These are phyloP conservation scores for Oceanites oceanicus DNA, from an alignment of 2,113 vertebrate genomes.

Conservation along the genomic window DNA sequence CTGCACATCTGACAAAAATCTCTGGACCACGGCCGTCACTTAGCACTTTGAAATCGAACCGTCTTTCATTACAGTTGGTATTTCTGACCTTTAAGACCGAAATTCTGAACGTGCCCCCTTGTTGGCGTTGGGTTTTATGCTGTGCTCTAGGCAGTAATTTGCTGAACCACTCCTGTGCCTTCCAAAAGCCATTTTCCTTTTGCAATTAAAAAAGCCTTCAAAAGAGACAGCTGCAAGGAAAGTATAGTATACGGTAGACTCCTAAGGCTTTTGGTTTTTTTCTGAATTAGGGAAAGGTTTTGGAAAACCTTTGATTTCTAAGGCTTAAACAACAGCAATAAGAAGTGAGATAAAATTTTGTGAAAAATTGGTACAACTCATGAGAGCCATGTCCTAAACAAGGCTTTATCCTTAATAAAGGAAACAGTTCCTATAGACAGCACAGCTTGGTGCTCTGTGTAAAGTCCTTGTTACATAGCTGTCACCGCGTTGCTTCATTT, in stretches of 20 bases:
- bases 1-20: neutral
- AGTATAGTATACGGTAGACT: neutral
- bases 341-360: neutral
- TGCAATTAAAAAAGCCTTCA: slow-evolving; percentile 45
- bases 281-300: neutral
- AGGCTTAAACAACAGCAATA: neutral
- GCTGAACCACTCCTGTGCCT: slow-evolving; percentile 38
- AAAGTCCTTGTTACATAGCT: neutral
- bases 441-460: neutral
- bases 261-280: neutral
- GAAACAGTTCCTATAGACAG: neutral
- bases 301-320: neutral
- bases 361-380: neutral
- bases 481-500: neutral
- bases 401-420: neutral
- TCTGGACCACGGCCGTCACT: neutral
- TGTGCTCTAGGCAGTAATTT: slow-evolving; percentile 38
- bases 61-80: slow-evolving; percentile 30
- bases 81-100: slow-evolving; percentile 35
- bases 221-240: neutral
- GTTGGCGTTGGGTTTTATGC: neutral
- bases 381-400: neutral
- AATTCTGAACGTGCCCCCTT: neutral
- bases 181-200: slow-evolving; percentile 4
- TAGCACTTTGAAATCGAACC: neutral